Evolutionary conservation across 2,113 vertebrate genomes (phyloP), one percentile per base, ranked within the genome.

Genomic region (Varanus salvator): DNA sequence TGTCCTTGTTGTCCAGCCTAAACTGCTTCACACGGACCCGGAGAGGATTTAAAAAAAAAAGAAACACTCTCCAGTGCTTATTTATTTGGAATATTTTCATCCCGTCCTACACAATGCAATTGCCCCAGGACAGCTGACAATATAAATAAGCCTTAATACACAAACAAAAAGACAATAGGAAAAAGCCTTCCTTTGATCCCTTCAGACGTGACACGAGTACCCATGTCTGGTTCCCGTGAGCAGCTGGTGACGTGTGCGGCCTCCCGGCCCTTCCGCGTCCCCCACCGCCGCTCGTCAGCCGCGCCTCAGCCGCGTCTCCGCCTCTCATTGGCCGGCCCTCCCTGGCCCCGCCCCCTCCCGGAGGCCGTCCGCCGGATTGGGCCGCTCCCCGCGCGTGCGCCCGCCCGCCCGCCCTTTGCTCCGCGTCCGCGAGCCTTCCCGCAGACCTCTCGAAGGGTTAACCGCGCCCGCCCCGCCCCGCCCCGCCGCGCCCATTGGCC

Each of bases 221-320:
- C 25, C 80, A 52, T 11, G 80, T 21, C 23, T 52, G 5, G 0
- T 1, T 48, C 57, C 68, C 75, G 57, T 34, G 38, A 57, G 15
- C 72, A 25, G 52, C 15, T 15, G 15, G 34, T 6, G 6, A 2
- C n/a, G 21, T 23, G 19, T 31, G 7, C 75, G 1, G 14, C 19
- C 50, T 3, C 27, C 44, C 31, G 29, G 6, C 2, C 34, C 50
- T 4, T 0, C 15, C 5, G 0, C 0, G 0, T 8, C 69, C 15
- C 15, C 34, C 34, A 64, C 84, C 25, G n/a, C 71, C 82, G 1
- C 44, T 69, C 66, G 5, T 0, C 0, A 0, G 0, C 0, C 50
- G n/a, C 15, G 71, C n/a, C 6, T 12, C 6, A 5, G 0, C 66
- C 1, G n/a, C 80, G 14, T 87, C 88, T 90, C 77, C 89, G 0